A percentile compares a stretch with the other conserved stretches of the same genome.
Evolutionary conservation across 1,140 invertebrate species (phyloP).

Genomic region (Akabosia matsudoensis): DNA sequence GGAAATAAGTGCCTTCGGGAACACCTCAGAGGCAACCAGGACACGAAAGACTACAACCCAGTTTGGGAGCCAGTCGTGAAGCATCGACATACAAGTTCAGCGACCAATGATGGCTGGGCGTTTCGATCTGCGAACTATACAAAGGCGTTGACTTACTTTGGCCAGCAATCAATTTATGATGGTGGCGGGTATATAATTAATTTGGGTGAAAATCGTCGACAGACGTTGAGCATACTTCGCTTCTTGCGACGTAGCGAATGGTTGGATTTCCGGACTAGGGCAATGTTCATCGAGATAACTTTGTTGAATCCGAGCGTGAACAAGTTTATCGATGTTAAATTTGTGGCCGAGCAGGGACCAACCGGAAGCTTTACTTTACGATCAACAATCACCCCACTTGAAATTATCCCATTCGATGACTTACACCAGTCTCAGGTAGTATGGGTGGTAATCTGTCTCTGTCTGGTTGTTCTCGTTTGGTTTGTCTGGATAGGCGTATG

Average conservation of each 20-base stretch:
- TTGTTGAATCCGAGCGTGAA: conserved; percentile 26
- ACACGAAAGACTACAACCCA: neutral
- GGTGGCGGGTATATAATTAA: conserved; percentile 27
- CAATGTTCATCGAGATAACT: conserved; percentile 25
- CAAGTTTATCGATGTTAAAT: conserved; percentile 21
- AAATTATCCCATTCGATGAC: conserved; percentile 6
- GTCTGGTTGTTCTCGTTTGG: neutral
- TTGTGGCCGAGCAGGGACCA: conserved; percentile 17
- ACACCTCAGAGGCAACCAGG: neutral
- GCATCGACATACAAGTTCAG: neutral
- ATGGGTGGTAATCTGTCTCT: neutral
- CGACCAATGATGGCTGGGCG: neutral
- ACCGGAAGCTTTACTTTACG: neutral
- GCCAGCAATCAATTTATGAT: conserved; percentile 5
- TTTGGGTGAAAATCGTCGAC: conserved; percentile 10
- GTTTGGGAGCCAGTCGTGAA: neutral
- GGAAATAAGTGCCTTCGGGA: neutral
- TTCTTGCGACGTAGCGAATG: conserved; percentile 4
- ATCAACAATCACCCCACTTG: neutral
- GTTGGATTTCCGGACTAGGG: conserved; percentile 21
- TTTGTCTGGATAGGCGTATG: neutral
- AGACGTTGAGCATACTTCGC: neutral
- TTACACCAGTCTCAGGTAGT: neutral
- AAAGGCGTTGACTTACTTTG: neutral
- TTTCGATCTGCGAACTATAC: neutral